Evolutionary conservation across 2,113 vertebrate genomes (phyloP).

Genomic region (Brienomyrus brachyistius): DNA sequence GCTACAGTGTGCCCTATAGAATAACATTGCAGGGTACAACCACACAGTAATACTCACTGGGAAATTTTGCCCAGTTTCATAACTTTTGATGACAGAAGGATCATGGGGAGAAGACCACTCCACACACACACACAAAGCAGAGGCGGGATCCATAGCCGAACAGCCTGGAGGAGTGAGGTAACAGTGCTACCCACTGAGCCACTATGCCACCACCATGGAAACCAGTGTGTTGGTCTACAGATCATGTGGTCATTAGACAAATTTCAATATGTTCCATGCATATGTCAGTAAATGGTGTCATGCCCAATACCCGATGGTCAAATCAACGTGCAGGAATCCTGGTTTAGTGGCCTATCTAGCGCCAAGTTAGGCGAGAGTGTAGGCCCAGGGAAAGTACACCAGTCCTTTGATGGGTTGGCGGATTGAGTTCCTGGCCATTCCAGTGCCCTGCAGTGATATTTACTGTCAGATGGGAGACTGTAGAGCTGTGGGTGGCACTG

Average conservation of each 20-base stretch:
- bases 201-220: not conserved
- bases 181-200: not conserved
- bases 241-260: not conserved
- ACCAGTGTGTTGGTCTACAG: not conserved
- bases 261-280: not conserved
- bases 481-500: not conserved
- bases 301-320: not conserved
- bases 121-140: not conserved
- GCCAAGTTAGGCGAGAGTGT: not conserved
- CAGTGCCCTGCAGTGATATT: not conserved
- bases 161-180: not conserved
- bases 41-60: not conserved
- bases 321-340: not conserved
- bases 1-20: not conserved
- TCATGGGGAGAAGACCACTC: not conserved
- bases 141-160: not conserved
- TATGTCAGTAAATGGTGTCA: not conserved
- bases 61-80: not conserved
- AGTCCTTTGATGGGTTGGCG: not conserved
- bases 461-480: not conserved
- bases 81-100: not conserved
- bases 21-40: not conserved
- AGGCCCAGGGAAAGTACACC: not conserved
- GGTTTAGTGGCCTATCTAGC: not conserved
- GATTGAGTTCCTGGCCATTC: not conserved